These are phyloP conservation scores for Eupleurogrammus muticus DNA, from an alignment of 2,797 vertebrate genomes.

Conservation along the genomic window DNA sequence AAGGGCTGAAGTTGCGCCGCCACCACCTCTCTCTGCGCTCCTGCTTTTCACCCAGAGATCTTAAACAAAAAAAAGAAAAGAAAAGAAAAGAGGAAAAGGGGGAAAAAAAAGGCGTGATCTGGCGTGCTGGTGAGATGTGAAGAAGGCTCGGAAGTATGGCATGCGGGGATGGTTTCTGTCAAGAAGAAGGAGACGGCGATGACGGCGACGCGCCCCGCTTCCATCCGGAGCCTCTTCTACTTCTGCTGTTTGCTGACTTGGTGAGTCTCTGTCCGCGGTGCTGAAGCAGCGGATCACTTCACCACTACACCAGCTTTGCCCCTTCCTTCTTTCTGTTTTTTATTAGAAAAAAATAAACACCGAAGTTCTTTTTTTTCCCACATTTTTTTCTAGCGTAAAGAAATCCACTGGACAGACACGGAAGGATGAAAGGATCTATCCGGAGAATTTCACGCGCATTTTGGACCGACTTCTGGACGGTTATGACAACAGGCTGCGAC, in stretches of 20 bases:
- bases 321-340: not conserved
- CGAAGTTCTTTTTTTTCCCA: slow-evolving; percentile 39
- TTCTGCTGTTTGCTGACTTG: slow-evolving; percentile 90
- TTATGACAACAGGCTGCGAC: slow-evolving; percentile 98
- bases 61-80: no score
- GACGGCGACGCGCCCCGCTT: slow-evolving; percentile 86
- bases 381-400: slow-evolving; percentile 84
- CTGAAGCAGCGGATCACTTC: slow-evolving; percentile 23
- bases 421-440: slow-evolving; percentile 93
- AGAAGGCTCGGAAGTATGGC: slow-evolving; percentile 93
- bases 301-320: not conserved
- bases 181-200: slow-evolving; percentile 91
- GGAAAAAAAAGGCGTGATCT: slow-evolving; percentile 72
- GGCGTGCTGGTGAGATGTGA: slow-evolving; percentile 86
- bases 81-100: no score
- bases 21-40: slow-evolving; percentile 48
- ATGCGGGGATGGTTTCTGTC: slow-evolving; percentile 93
- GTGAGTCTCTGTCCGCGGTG: slow-evolving; percentile 81
- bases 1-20: slow-evolving; percentile 62
- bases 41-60: slow-evolving; percentile 70
- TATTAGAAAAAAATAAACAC: not conserved
- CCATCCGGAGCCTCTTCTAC: slow-evolving; percentile 88
- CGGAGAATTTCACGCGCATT: slow-evolving; percentile 98
- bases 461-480: slow-evolving; percentile 97
- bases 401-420: slow-evolving; percentile 88